Conservation (phyloP, 1,140 invertebrate species). For the Bactericera cockerelli region DNA sequence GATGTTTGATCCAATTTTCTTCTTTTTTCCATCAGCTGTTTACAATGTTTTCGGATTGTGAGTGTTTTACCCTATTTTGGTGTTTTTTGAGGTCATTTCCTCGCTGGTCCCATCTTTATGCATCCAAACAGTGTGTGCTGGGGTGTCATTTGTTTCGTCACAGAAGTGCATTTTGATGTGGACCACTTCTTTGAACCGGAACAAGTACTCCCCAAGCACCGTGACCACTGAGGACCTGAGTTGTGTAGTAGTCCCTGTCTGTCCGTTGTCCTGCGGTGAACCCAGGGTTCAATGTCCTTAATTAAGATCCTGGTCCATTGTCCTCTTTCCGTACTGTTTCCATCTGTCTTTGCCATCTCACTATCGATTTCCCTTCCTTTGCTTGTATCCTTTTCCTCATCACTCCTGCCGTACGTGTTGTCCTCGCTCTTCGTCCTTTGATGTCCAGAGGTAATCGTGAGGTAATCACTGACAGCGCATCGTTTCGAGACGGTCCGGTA, state of each 20-base stretch:
- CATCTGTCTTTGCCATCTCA: constrained; percentile 16
- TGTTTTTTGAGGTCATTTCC: not conserved
- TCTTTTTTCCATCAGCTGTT: not conserved
- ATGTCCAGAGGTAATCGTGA: constrained; percentile 12
- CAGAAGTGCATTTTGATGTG: constrained; percentile 16
- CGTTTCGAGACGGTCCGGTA: constrained; percentile 11
- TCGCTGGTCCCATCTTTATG: not conserved
- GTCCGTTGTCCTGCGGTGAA: constrained; percentile 17
- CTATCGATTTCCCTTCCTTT: not conserved
- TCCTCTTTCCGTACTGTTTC: constrained; percentile 11
- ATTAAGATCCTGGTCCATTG: constrained; percentile 20
- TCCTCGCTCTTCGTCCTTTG: constrained; percentile 1
- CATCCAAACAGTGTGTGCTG: constrained; percentile 24
- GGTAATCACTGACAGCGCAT: not conserved
- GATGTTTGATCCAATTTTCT: not conserved
- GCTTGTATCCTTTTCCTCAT: not conserved
- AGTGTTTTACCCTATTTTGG: not conserved
- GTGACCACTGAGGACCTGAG: constrained; percentile 25
- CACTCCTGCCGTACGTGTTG: not conserved
- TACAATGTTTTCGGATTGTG: not conserved
- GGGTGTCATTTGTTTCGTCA: constrained; percentile 15
- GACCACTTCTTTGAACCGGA: constrained; percentile 20
- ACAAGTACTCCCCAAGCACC: constrained; percentile 24
- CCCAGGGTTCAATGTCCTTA: constrained; percentile 15
- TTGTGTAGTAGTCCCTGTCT: constrained; percentile 20